A percentile compares a stretch with the other conserved stretches of the same genome.
phyloP scores from a whole-genome alignment of 2,113 vertebrate genomes.

The Caracal caracal region DNA sequence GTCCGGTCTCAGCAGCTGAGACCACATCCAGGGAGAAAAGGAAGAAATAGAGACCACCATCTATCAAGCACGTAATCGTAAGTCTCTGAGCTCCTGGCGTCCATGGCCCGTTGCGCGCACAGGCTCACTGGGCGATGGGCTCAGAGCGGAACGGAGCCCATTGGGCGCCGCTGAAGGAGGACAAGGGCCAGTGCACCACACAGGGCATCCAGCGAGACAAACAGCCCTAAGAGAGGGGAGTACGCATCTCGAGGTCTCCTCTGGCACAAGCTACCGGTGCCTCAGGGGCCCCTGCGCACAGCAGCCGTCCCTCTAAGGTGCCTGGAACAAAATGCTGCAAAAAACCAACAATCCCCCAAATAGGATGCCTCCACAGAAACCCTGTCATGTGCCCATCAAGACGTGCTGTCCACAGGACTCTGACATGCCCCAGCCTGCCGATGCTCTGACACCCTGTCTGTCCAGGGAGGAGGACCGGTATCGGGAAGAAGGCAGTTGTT shows the following conservation, averaged over 20 bases:
- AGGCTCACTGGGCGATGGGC: rapidly evolving
- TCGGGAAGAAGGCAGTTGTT: neutral
- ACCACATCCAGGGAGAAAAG: neutral
- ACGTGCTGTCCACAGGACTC: neutral
- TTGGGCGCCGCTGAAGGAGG: rapidly evolving
- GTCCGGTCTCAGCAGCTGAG: neutral
- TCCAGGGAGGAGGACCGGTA: neutral
- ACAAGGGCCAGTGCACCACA: rapidly evolving
- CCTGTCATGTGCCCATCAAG: rapidly evolving
- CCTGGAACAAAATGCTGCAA: no score
- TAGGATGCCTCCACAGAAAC: neutral
- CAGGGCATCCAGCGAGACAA: rapidly evolving
- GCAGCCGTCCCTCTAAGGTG: rapidly evolving
- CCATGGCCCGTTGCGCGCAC: rapidly evolving
- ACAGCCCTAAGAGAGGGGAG: neutral
- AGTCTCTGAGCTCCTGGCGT: neutral
- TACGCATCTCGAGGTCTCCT: rapidly evolving
- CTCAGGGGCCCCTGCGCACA: neutral
- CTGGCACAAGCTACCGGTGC: rapidly evolving
- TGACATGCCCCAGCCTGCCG: rapidly evolving
- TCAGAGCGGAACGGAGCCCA: rapidly evolving
- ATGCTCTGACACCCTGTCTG: rapidly evolving
- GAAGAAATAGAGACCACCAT: rapidly evolving
- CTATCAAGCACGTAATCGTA: rapidly evolving
- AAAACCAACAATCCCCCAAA: no score